phyloP scores from a whole-genome alignment of 2,113 vertebrate genomes.

The Saccopteryx bilineata region DNA sequence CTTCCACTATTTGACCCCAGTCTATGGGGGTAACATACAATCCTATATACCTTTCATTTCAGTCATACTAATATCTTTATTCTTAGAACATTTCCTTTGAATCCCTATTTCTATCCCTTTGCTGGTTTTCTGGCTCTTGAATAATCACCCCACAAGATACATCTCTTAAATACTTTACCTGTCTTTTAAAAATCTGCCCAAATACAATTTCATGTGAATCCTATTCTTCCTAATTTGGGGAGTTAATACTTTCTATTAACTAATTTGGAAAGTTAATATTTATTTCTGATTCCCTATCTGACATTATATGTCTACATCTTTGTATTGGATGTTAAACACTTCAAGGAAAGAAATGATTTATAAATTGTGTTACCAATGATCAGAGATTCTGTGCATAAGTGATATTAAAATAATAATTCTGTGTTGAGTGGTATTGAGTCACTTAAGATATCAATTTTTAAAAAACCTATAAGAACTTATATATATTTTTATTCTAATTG shows the following conservation, averaged over 20 bases:
- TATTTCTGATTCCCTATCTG: background rate
- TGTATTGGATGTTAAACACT: background rate
- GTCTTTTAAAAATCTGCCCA: background rate
- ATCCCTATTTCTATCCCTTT: background rate
- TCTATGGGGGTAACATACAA: background rate
- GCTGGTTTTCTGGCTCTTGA: background rate
- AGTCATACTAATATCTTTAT: background rate
- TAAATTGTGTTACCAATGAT: background rate
- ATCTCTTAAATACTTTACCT: background rate
- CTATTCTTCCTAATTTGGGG: background rate
- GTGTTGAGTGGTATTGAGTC: background rate
- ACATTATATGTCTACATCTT: background rate
- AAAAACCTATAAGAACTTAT: background rate
- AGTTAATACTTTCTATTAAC: background rate
- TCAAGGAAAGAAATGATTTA: background rate
- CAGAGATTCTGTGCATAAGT: slow-evolving; percentile 7
- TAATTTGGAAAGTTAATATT: background rate
- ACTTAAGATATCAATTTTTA: background rate
- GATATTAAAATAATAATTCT: background rate
- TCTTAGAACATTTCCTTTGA: background rate
- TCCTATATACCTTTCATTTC: background rate
- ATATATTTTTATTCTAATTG: background rate
- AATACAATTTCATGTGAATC: background rate
- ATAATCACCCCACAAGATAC: background rate
- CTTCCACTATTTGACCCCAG: background rate